Conservation (phyloP, 2,113 vertebrate genomes). For the Mirounga angustirostris region DNA sequence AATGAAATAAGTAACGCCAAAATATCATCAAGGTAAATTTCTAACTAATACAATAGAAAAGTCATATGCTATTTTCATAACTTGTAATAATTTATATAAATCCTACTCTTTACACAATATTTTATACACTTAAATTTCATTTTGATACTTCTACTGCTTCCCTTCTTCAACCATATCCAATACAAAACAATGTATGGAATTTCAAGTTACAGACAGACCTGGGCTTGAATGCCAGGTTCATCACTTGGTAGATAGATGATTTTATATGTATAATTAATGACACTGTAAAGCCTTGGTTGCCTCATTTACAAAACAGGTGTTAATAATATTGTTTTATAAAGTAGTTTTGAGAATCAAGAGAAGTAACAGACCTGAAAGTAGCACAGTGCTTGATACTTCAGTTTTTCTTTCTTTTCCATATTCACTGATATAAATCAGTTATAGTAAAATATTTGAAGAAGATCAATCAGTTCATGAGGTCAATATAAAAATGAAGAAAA, state of each 20-base stretch:
- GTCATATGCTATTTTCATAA: not conserved
- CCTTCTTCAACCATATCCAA: not conserved
- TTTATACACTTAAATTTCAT: not conserved
- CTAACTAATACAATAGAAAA: conserved; percentile 5
- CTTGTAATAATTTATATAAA: not conserved
- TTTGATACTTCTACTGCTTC: not conserved
- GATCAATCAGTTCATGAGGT: not conserved
- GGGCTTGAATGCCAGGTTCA: not conserved
- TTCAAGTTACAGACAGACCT: not conserved
- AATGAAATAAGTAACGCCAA: conserved; percentile 39
- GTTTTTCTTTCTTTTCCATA: not conserved
- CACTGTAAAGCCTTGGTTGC: not conserved
- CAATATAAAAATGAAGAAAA: conserved; percentile 38
- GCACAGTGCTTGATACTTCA: not conserved
- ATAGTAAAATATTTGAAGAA: conserved; percentile 20
- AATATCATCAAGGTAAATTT: conserved; percentile 4
- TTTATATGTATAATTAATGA: not conserved
- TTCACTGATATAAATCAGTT: not conserved
- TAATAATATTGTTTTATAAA: conserved; percentile 39
- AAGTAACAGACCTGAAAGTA: not conserved
- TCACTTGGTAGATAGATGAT: not conserved
- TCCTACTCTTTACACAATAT: not conserved
- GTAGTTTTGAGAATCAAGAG: not conserved
- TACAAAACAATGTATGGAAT: not conserved
- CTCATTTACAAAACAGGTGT: not conserved